Conservation (phyloP, 2,113 vertebrate species). For the Micromys minutus region DNA sequence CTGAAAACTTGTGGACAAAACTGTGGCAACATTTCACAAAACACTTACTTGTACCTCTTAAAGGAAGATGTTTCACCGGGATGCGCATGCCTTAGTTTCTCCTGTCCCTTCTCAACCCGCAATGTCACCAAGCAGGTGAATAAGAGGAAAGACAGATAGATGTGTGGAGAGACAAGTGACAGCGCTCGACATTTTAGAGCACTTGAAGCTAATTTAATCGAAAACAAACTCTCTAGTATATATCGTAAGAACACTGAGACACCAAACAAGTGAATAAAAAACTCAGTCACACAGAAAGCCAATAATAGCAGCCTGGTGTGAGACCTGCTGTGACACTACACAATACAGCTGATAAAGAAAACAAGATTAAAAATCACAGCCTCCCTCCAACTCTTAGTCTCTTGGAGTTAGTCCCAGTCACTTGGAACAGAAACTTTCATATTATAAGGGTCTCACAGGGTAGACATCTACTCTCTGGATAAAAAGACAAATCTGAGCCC, state of each 20-base stretch:
- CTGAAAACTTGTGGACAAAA: not conserved
- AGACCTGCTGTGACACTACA: not conserved
- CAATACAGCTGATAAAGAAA: not conserved
- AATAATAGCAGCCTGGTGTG: not conserved
- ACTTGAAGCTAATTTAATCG: not conserved
- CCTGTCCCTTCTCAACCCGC: not conserved
- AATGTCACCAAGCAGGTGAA: not conserved
- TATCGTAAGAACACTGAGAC: conserved; percentile 28
- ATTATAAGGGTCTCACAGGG: not conserved
- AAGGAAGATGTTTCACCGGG: not conserved
- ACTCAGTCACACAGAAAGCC: not conserved
- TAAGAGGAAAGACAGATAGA: not conserved
- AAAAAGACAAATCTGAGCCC: not conserved
- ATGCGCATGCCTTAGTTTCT: not conserved
- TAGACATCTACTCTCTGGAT: not conserved
- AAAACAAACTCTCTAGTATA: not conserved
- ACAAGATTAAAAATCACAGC: not conserved
- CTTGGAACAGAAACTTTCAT: not conserved
- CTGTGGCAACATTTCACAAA: not conserved
- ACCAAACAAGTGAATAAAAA: not conserved
- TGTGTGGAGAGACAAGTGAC: not conserved
- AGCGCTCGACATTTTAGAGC: not conserved
- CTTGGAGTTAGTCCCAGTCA: not conserved
- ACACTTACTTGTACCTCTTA: not conserved
- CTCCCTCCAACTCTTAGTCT: not conserved